Base-by-base conservation (phyloP, 2,888 invertebrate genomes). In the Seira ritae region DNA sequence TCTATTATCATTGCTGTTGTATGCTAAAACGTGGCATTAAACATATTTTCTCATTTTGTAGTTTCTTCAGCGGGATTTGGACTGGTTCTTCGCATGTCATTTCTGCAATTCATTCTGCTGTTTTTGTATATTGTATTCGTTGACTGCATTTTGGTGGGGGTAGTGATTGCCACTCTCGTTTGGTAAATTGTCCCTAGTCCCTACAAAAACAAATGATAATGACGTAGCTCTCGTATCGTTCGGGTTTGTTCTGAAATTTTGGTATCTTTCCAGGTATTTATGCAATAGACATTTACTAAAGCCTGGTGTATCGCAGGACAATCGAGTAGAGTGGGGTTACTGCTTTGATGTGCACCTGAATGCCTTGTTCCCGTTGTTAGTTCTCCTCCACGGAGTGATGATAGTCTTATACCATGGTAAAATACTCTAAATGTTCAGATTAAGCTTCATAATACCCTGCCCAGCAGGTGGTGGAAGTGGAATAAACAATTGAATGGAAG, bases 311-410 rank as follows among this genome's bases (percentile, higher is more conserved):
- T 88, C 89, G 60, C 85, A 93, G 90, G 93, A 94, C 60, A 95
- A 95, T 91, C 97, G 98, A 88, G 93, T 93, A n/a, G 99, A 99
- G 91, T 99, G 99, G 99, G 99, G 97, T 3, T 99, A 98, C 91
- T 95, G 97, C 19, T 99, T 99, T 91, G 99, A 99, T 91, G 97
- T 99, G 3, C 99, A 99, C 92, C 93, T 99, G 89, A 99, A 99
- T 92, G 99, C 99, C 1, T 97, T 98, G 91, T 98, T 98, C 91
- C 99, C 99, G n/a, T 95, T 98, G 0, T 93, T 99, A 17, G 95
- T 98, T 87, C 93, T 99, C 89, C 93, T 99, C 78, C 98, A 99
- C 91, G 95, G 97, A 89, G 94, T 98, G 89, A 96, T 98, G 90
- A 93, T 98, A 75, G 93, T 98, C 88, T 94, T 98, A 85, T 97